Evolutionary conservation across 2,113 vertebrate species (phyloP).

Genomic region (Dicentrarchus labrax): DNA sequence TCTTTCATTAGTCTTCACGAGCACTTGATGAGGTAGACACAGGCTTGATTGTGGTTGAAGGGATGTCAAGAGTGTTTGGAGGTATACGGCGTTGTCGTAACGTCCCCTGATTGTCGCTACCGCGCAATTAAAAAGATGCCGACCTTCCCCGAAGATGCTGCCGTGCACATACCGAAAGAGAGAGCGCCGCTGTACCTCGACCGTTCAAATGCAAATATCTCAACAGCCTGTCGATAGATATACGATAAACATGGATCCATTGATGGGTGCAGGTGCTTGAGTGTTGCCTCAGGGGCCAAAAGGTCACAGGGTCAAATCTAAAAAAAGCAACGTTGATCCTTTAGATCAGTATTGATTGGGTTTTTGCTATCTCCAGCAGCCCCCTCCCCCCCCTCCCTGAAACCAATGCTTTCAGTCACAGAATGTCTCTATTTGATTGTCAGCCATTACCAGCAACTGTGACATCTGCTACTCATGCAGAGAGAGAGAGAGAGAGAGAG

Average conservation of each 20-base stretch:
- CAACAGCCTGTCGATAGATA: constrained; percentile 57
- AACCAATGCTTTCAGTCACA: constrained; percentile 48
- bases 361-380: constrained; percentile 40
- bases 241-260: constrained; percentile 64
- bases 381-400: constrained; percentile 23
- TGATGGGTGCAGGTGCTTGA: constrained; percentile 58
- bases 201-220: constrained; percentile 74
- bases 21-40: constrained; percentile 57
- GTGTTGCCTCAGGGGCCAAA: constrained; percentile 59
- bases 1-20: constrained; percentile 23
- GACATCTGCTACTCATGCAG: constrained; percentile 57
- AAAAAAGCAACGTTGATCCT: constrained; percentile 69
- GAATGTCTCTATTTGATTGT: constrained; percentile 69
- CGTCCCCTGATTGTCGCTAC: constrained; percentile 76
- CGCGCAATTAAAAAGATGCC: constrained; percentile 47
- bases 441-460: constrained; percentile 50
- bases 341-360: constrained; percentile 74
- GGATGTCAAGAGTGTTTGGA: constrained; percentile 63
- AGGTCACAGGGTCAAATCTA: constrained; percentile 74
- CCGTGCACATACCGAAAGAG: not conserved
- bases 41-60: constrained; percentile 44
- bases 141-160: constrained; percentile 58
- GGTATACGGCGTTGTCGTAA: constrained; percentile 67
- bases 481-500: not conserved
- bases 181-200: constrained; percentile 53